Conservation (phyloP, 2,888 invertebrate genomes). For the Thalpophila matura region DNA sequence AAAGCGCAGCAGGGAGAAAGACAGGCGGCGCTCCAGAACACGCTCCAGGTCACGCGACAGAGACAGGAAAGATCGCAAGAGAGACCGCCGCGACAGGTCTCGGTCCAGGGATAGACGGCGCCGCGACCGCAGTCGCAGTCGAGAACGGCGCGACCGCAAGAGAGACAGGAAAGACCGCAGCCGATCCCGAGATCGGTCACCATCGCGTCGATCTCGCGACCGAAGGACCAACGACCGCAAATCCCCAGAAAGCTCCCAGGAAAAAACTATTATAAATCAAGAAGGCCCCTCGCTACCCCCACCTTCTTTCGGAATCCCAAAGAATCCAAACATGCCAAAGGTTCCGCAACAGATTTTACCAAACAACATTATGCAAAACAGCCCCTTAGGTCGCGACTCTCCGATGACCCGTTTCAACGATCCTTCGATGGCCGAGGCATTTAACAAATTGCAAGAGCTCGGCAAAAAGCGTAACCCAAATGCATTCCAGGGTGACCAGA, state of each 20-base stretch:
- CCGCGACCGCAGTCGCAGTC: conserved; percentile 91
- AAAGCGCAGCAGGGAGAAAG: conserved; percentile 77
- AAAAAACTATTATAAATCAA: conserved; percentile 66
- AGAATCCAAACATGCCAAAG: conserved; percentile 47
- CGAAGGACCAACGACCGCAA: conserved; percentile 83
- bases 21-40: conserved; percentile 76
- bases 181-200: conserved; percentile 89
- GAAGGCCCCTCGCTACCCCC: conserved; percentile 56
- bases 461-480: conserved; percentile 91
- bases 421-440: conserved; percentile 77
- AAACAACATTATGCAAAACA: conserved; percentile 65
- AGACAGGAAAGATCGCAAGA: conserved; percentile 84
- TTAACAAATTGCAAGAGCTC: conserved; percentile 83
- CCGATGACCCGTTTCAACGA: conserved; percentile 75
- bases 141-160: conserved; percentile 88
- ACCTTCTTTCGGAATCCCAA: conserved; percentile 55
- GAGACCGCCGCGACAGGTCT: conserved; percentile 88
- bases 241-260: conserved; percentile 79
- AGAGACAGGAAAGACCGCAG: conserved; percentile 89
- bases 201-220: conserved; percentile 88
- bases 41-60: conserved; percentile 81
- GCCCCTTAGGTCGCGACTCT: conserved; percentile 61
- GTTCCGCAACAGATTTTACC: conserved; percentile 62
- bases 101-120: conserved; percentile 91
- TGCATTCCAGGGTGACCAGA: conserved; percentile 87